These are phyloP conservation scores for Thera britannica DNA, from an alignment of 2,888 invertebrate genomes.

Conservation along the genomic window DNA sequence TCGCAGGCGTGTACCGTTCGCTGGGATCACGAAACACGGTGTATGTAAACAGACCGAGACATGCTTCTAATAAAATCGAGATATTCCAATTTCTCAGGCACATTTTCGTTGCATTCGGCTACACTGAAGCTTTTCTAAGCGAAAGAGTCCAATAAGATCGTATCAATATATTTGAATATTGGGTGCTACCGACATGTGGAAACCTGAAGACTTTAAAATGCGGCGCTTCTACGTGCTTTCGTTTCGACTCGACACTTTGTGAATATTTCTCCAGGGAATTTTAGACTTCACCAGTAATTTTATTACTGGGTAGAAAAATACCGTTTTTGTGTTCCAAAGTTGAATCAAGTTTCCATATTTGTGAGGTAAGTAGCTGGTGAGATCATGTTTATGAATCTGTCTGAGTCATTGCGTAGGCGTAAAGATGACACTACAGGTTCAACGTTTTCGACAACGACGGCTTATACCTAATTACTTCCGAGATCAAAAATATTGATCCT, in stretches of 20 bases:
- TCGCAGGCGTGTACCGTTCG: conserved; percentile 63
- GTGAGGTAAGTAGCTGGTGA: conserved; percentile 42
- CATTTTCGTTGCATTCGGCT: conserved; percentile 30
- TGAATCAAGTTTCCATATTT: conserved; percentile 40
- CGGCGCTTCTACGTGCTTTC: conserved; percentile 11
- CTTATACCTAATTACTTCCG: conserved; percentile 16
- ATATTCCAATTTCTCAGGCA: conserved; percentile 31
- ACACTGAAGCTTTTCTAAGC: conserved; percentile 25
- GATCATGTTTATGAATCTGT: conserved; percentile 41
- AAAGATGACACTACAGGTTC: conserved; percentile 43
- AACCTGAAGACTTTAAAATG: conserved; percentile 11
- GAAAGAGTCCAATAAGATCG: conserved; percentile 14
- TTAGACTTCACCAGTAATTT: conserved; percentile 5
- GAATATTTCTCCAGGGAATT: conserved; percentile 1
- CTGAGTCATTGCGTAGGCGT: conserved; percentile 48
- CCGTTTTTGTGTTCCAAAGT: conserved; percentile 30
- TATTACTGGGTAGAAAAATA: conserved; percentile 16
- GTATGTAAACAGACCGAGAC: conserved; percentile 62
- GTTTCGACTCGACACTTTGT: conserved; percentile 2
- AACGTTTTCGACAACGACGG: conserved; percentile 5
- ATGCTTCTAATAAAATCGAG: conserved; percentile 62
- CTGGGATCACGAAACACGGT: conserved; percentile 55
- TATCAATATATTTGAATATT: conserved; percentile 23
- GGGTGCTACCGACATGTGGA: conserved; percentile 17
- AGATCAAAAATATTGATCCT: neutral